Base-by-base conservation (phyloP, 2,888 invertebrate species). In the Alsophila aescularia region DNA sequence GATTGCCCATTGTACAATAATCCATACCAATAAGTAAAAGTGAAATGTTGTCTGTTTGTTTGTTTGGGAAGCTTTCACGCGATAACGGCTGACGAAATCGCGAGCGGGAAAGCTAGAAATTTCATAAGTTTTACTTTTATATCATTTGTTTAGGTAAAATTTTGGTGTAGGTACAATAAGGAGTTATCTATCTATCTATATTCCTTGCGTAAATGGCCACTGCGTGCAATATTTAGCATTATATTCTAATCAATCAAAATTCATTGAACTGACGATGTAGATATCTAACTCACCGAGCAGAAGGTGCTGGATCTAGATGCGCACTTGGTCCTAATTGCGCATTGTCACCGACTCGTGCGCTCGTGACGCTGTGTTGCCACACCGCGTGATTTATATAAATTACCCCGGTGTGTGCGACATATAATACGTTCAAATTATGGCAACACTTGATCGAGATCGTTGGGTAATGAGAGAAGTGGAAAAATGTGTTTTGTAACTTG, bases 321-420 rank as follows among this genome's bases (percentile, higher is more conserved):
- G 32, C 54, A 49, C 44, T 45, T 40, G 50, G 34, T 74, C 75
- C 82, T 85, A 85, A 86, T 85, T 83, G 83, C 74, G 67, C 77
- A 79, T 83, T 86, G 85, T 86, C 74, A 69, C 72, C 66, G 63
- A 69, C 75, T 81, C 87, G 84, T 85, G 87, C 79, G 72, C 69
- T 79, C 85, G 86, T 85, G 87, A 84, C 67, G 65, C 60, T 35
- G 64, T 75, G 77, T 75, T 72, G 83, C 81, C 76, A 79, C 75
- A 73, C 72, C 66, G 71, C 69, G 75, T 79, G 80, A 81, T 81
- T 82, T 83, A 83, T 82, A 80, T 80, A 81, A 83, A 83, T 83
- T 80, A 79, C 75, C 67, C 67, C 66, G 70, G 73, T 75, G 72
- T 76, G 73, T 75, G 76, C 69, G 73, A 75, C 74, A 79, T 79